Evolutionary conservation across 2,888 invertebrate genomes (phyloP).

Genomic region (Diplazon laetatorius): DNA sequence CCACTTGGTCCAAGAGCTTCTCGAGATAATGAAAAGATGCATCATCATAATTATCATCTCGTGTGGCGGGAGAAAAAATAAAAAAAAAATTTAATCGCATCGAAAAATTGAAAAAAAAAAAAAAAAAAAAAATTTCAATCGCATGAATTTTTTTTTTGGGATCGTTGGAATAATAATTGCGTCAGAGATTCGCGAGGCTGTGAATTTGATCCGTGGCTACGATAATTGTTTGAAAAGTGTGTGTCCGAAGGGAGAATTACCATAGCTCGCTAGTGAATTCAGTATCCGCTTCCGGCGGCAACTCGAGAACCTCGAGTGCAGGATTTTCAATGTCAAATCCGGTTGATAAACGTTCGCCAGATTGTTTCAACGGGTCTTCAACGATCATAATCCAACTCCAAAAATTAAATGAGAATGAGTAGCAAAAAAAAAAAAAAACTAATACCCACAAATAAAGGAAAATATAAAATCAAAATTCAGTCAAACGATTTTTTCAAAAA

Average conservation of each 20-base stretch:
- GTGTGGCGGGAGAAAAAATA: too few species aligned
- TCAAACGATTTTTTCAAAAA: too few species aligned
- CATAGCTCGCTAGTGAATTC: conserved; percentile 24
- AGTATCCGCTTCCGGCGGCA: conserved; percentile 56
- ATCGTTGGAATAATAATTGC: neutral
- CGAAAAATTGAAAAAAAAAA: too few species aligned
- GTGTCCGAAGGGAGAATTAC: conserved; percentile 36
- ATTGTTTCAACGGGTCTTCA: conserved; percentile 11
- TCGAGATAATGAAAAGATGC: too few species aligned
- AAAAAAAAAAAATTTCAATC: too few species aligned
- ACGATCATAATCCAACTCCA: conserved; percentile 18
- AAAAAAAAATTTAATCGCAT: too few species aligned
- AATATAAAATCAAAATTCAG: too few species aligned
- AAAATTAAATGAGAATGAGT: neutral
- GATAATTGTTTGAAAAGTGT: conserved; percentile 28
- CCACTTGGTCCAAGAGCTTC: too few species aligned
- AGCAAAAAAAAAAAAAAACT: neutral
- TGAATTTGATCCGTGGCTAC: neutral
- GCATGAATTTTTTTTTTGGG: too few species aligned
- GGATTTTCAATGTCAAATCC: conserved; percentile 29
- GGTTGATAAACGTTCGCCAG: conserved; percentile 22
- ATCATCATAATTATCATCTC: too few species aligned
- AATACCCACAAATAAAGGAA: neutral
- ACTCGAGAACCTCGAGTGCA: conserved; percentile 43
- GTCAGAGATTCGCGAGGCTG: neutral